These are phyloP conservation scores for Thunnus albacares DNA, from an alignment of 2,797 vertebrate genomes.

Conservation along the genomic window DNA sequence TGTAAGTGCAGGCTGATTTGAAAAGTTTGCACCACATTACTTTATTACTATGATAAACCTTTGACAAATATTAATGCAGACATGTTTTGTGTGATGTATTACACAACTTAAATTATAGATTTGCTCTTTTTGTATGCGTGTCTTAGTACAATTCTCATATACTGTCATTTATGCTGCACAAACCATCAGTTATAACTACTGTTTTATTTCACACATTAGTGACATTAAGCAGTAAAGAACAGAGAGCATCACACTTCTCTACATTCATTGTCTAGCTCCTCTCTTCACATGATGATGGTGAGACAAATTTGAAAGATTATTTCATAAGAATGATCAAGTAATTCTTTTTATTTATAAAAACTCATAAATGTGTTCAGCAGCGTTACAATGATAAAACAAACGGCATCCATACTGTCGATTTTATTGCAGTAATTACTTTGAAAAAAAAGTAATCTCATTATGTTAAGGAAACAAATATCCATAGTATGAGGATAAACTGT, in stretches of 20 bases:
- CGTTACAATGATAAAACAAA: slow-evolving; percentile 27
- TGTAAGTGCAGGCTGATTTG: neutral
- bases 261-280: neutral
- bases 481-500: too few species aligned
- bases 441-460: too few species aligned
- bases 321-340: slow-evolving; percentile 6
- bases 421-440: slow-evolving; percentile 8
- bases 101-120: too few species aligned
- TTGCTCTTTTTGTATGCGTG: too few species aligned
- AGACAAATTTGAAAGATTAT: neutral
- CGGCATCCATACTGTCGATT: neutral
- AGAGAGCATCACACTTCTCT: neutral
- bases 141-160: too few species aligned
- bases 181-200: neutral
- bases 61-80: neutral
- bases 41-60: neutral
- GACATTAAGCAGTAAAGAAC: neutral
- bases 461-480: too few species aligned
- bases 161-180: too few species aligned
- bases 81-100: too few species aligned
- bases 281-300: neutral
- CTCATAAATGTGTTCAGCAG: neutral
- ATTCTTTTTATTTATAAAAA: slow-evolving; percentile 46
- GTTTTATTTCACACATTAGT: neutral
- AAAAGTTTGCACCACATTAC: neutral